Conservation (phyloP, 2,113 vertebrate species). For the Eira barbara region DNA sequence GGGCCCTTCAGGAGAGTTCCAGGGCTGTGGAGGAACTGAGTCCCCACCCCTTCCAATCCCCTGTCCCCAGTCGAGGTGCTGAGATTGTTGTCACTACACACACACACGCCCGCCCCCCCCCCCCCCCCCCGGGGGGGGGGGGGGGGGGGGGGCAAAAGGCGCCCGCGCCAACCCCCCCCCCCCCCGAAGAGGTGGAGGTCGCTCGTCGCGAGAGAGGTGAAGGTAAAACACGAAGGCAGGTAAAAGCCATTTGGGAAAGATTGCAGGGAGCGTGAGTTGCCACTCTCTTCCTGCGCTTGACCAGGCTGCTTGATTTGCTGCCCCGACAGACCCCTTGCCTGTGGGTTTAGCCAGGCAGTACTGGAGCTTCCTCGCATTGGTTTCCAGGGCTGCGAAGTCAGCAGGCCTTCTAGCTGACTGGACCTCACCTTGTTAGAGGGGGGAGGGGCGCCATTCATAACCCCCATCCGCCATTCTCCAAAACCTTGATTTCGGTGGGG, state of each 20-base stretch:
- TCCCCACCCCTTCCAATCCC: neutral
- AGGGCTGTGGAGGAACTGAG: slow-evolving; percentile 12
- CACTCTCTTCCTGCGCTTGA: neutral
- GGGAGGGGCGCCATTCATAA: neutral
- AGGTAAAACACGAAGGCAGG: neutral
- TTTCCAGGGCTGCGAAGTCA: slow-evolving; percentile 44
- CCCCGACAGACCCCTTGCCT: neutral
- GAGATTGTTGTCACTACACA: slow-evolving; percentile 16
- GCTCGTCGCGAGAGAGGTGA: neutral
- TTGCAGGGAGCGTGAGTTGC: neutral
- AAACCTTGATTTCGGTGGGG: neutral
- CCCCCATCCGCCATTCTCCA: neutral
- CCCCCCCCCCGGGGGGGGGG: neutral
- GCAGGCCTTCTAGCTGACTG: slow-evolving; percentile 46
- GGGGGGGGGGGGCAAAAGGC: no score
- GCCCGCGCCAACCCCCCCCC: no score
- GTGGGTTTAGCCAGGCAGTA: neutral
- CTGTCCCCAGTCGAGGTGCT: neutral
- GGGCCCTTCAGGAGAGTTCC: neutral
- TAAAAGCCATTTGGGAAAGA: neutral
- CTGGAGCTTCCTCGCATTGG: neutral
- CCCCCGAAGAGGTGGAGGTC: neutral
- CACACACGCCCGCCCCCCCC: neutral
- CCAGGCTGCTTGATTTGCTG: neutral
- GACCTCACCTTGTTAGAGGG: neutral